Evolutionary conservation across 2,797 vertebrate species (phyloP).

Genomic region (Emydoidea blandingii): DNA sequence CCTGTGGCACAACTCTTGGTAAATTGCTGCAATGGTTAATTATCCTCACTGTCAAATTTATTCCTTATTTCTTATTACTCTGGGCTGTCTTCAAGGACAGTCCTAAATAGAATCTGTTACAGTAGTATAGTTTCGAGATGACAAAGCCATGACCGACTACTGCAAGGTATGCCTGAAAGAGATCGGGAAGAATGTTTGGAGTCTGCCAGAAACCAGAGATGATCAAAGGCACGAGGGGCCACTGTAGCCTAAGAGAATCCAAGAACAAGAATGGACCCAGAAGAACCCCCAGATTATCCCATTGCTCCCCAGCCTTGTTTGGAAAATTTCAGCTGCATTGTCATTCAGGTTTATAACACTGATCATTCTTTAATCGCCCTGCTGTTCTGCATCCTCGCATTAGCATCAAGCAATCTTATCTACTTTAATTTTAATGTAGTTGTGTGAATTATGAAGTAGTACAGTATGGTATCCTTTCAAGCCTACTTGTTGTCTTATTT

Average conservation of each 20-base stretch:
- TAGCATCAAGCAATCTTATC: constrained; percentile 2
- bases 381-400: constrained; percentile 29
- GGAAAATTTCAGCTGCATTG: constrained; percentile 29
- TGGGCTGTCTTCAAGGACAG: not conserved
- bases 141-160: not conserved
- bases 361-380: constrained; percentile 41
- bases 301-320: constrained; percentile 7
- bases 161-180: not conserved
- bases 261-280: not conserved
- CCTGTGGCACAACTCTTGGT: not conserved
- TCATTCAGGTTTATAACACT: not conserved
- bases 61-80: not conserved
- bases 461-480: not conserved
- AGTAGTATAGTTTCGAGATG: not conserved
- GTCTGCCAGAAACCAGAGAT: not conserved
- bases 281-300: not conserved
- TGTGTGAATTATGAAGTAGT: constrained; percentile 41
- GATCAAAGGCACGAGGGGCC: accelerated
- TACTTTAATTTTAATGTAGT: constrained; percentile 39
- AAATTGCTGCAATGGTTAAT: not conserved
- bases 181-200: not conserved
- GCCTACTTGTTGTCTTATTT: not conserved
- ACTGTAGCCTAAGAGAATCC: not conserved
- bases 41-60: not conserved
- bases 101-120: not conserved